Evolutionary conservation across 2,888 invertebrate species (phyloP).

Genomic region (Sinodicranocentrus sp.): DNA sequence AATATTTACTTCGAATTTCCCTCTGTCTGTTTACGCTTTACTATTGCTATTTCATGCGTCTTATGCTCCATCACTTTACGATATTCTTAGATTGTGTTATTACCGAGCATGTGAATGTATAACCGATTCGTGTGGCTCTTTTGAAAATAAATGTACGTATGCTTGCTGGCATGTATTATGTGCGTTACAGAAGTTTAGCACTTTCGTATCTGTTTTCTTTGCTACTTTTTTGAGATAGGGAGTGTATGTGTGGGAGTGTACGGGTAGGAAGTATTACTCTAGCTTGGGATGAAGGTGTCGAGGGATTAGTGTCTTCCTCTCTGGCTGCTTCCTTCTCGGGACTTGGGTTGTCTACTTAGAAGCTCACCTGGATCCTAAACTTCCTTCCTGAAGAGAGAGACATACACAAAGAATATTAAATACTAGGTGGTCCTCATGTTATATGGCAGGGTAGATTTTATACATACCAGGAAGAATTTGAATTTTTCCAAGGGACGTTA

Average conservation of each 20-base stretch:
- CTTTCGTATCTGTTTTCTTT: constrained; percentile 12
- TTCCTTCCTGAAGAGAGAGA: constrained; percentile 14
- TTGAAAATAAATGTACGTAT: neutral
- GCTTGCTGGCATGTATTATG: neutral
- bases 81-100: neutral
- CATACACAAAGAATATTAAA: neutral
- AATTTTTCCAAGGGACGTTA: constrained; percentile 23
- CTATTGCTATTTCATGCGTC: neutral
- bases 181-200: constrained; percentile 1
- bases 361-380: constrained; percentile 17
- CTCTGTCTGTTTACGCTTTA: too few relatives aligned
- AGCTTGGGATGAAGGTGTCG: constrained; percentile 17
- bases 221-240: constrained; percentile 7
- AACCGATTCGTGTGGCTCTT: constrained; percentile 26
- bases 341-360: neutral
- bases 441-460: neutral
- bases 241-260: too few relatives aligned
- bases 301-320: constrained; percentile 33
- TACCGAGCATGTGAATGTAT: constrained; percentile 5
- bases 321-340: neutral
- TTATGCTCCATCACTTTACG: neutral
- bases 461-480: constrained; percentile 18
- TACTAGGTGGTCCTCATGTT: too few relatives aligned
- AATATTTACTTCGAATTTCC: too few relatives aligned
- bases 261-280: neutral